A percentile compares a stretch with the other conserved stretches of the same genome.
These are phyloP conservation scores for Barnardius zonarius DNA, from an alignment of 2,113 vertebrate genomes.

Conservation along the genomic window DNA sequence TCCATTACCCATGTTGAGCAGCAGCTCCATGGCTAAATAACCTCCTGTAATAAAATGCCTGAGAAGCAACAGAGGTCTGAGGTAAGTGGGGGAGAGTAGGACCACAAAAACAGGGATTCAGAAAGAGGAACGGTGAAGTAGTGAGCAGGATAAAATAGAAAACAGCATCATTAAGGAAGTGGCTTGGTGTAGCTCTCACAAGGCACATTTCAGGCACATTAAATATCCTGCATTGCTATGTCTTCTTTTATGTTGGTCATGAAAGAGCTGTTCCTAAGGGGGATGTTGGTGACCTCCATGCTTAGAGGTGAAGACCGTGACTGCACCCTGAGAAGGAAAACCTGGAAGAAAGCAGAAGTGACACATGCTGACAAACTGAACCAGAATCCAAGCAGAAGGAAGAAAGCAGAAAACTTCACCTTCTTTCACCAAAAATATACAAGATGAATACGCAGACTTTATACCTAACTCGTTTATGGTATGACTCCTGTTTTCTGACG, in stretches of 20 bases:
- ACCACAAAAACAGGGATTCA: background rate
- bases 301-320: background rate
- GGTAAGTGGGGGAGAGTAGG: background rate
- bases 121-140: background rate
- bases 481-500: background rate
- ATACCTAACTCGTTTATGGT: background rate
- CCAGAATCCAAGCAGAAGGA: background rate
- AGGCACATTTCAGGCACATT: background rate
- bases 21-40: background rate
- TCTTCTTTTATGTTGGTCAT: background rate
- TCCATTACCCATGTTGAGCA: background rate
- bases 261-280: background rate
- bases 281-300: background rate
- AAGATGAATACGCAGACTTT: background rate
- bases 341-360: background rate
- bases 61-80: background rate
- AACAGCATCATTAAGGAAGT: background rate
- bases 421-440: background rate
- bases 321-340: background rate
- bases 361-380: background rate
- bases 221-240: background rate
- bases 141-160: background rate
- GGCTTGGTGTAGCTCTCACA: background rate
- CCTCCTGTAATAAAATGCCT: background rate
- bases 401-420: background rate